phyloP scores from a whole-genome alignment of 2,888 invertebrate genomes.

The Trichogramma dendrolimi region DNA sequence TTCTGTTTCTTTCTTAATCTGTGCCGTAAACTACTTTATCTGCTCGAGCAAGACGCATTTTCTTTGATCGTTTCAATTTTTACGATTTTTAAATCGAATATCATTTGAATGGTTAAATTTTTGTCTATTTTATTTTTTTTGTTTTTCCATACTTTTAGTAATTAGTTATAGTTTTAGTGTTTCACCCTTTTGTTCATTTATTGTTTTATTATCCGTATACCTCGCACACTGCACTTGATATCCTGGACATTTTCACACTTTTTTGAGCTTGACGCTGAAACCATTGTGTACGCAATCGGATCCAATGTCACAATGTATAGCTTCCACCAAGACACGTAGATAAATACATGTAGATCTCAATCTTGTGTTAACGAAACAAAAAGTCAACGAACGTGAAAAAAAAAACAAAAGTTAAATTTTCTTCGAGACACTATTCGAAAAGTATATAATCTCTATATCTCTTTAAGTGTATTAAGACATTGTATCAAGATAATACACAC shows the following conservation, averaged over 20 bases:
- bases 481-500: no score
- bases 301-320: no score
- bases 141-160: conserved; percentile 50
- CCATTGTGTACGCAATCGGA: neutral
- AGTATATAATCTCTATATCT: no score
- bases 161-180: conserved; percentile 53
- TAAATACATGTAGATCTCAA: no score
- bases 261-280: neutral
- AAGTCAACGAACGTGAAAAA: no score
- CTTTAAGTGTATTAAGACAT: no score
- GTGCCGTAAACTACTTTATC: conserved; percentile 5
- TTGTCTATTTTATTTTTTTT: conserved; percentile 54
- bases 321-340: no score
- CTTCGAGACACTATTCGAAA: no score
- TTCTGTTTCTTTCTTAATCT: conserved; percentile 28
- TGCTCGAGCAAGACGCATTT: conserved; percentile 42
- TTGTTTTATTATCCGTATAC: conserved; percentile 15
- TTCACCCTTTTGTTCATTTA: conserved; percentile 29
- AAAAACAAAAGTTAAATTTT: no score
- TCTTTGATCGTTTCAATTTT: conserved; percentile 59
- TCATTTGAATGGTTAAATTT: conserved; percentile 55
- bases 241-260: conserved; percentile 9
- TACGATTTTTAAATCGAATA: conserved; percentile 57
- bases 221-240: conserved; percentile 9
- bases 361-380: no score